Evolutionary conservation across 2,113 vertebrate species (phyloP), one percentile per base, ranked within the genome.

Genomic region (Phrynosoma platyrhinos): DNA sequence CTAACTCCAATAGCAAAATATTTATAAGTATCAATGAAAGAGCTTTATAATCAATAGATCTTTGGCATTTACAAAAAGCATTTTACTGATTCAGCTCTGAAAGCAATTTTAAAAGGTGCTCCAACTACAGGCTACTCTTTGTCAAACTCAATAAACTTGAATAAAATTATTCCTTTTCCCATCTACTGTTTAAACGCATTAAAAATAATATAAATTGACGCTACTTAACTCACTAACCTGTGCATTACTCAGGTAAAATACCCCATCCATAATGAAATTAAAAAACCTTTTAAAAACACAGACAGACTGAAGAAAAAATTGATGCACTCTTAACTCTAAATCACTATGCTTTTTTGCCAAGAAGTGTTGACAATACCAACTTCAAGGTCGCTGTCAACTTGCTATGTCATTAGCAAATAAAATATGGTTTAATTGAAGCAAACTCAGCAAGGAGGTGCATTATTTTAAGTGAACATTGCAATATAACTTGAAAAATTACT

Each of bases 341-440:
- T 98, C 96, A 97, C 92, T 89, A 75, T 86, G 93, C 82, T 87
- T 85, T 96, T 96, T 93, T 93, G 91, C 95, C 95, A 94, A 93
- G 89, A 95, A 96, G 89, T 97, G 94, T 97, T 97, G 96, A 97
- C 96, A 97, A 97, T 95, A 97, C 92, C 94, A 96, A 93, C 94
- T 96, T 97, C 98, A 98, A 98, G 98, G 97, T 98, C 97, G 96
- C 90, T 96, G 97, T 97, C 96, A 97, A 96, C 96, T 97, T 96
- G 94, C 93, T 96, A 95, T 96, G 96, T 98, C 97, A 98, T 98
- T 98, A 98, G 92, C 96, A 96, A 97, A 98, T 98, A 97, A 98
- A 98, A 98, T 97, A 98, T 96, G 92, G 95, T 96, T 97, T 98
- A 97, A 98, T 96, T 97, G 96, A 97, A 97, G 97, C 95, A 96